phyloP scores from a whole-genome alignment of 1,140 invertebrate species.

The Xylocopa sonorina region DNA sequence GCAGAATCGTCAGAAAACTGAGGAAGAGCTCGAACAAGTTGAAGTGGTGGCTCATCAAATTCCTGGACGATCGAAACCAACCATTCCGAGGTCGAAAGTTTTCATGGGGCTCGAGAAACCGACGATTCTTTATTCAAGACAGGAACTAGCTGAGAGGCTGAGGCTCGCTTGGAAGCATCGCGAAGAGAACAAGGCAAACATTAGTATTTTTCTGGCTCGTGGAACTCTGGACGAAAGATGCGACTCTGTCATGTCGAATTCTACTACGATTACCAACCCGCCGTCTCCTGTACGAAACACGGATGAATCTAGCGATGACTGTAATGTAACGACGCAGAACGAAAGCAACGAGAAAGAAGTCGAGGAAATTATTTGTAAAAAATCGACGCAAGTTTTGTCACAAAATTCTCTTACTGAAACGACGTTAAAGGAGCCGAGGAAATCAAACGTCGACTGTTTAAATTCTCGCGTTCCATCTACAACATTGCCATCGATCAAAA shows the following conservation, averaged over 20 bases:
- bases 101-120: slow-evolving; percentile 74
- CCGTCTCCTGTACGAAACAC: slow-evolving; percentile 23
- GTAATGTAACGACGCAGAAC: background rate
- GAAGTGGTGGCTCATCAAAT: slow-evolving; percentile 77
- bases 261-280: slow-evolving; percentile 25
- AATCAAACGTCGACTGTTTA: slow-evolving; percentile 15
- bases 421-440: background rate
- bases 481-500: slow-evolving; percentile 30
- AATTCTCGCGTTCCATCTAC: slow-evolving; percentile 6
- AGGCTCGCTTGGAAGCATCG: slow-evolving; percentile 82
- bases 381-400: background rate
- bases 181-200: slow-evolving; percentile 81
- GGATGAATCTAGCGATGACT: background rate
- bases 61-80: slow-evolving; percentile 68
- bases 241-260: slow-evolving; percentile 71
- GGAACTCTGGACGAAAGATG: slow-evolving; percentile 72
- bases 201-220: slow-evolving; percentile 83
- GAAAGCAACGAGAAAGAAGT: background rate
- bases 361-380: background rate
- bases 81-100: slow-evolving; percentile 33
- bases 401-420: background rate
- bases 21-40: slow-evolving; percentile 62
- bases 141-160: slow-evolving; percentile 82
- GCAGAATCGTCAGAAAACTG: slow-evolving; percentile 60
- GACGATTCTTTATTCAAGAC: slow-evolving; percentile 81